phyloP scores from a whole-genome alignment of 2,888 invertebrate genomes.

The Sclerodermus sp. region DNA sequence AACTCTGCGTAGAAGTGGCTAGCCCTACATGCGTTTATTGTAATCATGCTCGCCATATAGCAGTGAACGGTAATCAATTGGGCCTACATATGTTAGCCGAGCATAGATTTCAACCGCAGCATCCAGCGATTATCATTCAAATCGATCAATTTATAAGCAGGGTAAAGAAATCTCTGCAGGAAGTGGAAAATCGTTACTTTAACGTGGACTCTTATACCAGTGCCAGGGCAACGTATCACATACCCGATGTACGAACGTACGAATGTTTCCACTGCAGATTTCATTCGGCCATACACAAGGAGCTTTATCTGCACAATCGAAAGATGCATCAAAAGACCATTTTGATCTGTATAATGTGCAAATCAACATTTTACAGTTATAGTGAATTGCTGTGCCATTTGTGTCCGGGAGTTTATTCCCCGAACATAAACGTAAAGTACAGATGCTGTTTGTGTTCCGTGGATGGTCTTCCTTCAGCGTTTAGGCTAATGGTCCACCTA shows the following conservation, averaged over 20 bases:
- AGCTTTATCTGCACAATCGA: constrained; percentile 82
- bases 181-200: constrained; percentile 68
- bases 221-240: constrained; percentile 58
- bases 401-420: constrained; percentile 77
- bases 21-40: constrained; percentile 78
- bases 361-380: constrained; percentile 83
- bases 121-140: constrained; percentile 53
- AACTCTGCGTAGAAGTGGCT: constrained; percentile 73
- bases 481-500: constrained; percentile 85
- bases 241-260: constrained; percentile 70
- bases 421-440: constrained; percentile 66
- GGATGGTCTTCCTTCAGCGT: constrained; percentile 80
- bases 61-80: constrained; percentile 80
- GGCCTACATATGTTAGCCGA: constrained; percentile 78
- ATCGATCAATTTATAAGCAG: constrained; percentile 65
- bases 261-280: constrained; percentile 87
- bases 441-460: constrained; percentile 81
- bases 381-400: constrained; percentile 85
- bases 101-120: constrained; percentile 69
- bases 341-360: constrained; percentile 83
- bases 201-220: constrained; percentile 74
- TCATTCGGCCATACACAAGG: constrained; percentile 77
- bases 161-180: constrained; percentile 66
- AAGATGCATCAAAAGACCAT: constrained; percentile 85
- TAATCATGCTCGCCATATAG: constrained; percentile 82